Evolutionary conservation across 1,140 invertebrate genomes (phyloP), one percentile per base, ranked within the genome.

Genomic region (Drosophila repleta): DNA sequence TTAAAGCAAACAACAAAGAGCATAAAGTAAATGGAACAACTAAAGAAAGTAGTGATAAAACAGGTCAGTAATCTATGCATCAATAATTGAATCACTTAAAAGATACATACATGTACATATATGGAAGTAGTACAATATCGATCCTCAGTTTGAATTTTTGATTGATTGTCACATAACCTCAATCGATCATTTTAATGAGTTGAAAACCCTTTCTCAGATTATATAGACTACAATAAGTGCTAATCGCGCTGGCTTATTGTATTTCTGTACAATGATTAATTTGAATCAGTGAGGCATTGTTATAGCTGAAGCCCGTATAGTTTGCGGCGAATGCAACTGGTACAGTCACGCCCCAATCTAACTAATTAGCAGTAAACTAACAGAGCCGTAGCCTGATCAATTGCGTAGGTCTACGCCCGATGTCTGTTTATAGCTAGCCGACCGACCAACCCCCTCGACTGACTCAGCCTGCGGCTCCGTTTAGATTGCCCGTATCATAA

Each of bases 31-130:
- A 89, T 72, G 84, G 84, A 87, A 43, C 71, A 49, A 53, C 77
- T 78, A 89, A 84, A 75, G 84, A 89, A 89, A 89, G 21, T 60
- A 80, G 61, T 70, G 78, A 89, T 84, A 89, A 89, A 89, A 71
- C 79, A 84, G 84, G 84, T 89, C 49, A 84, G 81, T 85, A 76
- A 76, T 43, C 52, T 21, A 45, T 45, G 11, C 29, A 49, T 66
- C 49, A 62, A 66, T 15, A 53, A 56, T 46, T 15, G 48, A 61
- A 41, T 48, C 32, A 41, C 48, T 24, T 55, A 26, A 21, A 15
- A 20, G 13, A 20, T 20, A 58, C n/a, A 24, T 11, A 32, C 13
- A 29, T 21, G 41, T 51, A 15, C 13, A 52, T 61, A 48, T 52
- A 62, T 62, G 29, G n/a, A 4, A 11, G 0, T 35, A 11, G 0